Base-by-base conservation (phyloP, 1,140 invertebrate species). In the Solen grandis region DNA sequence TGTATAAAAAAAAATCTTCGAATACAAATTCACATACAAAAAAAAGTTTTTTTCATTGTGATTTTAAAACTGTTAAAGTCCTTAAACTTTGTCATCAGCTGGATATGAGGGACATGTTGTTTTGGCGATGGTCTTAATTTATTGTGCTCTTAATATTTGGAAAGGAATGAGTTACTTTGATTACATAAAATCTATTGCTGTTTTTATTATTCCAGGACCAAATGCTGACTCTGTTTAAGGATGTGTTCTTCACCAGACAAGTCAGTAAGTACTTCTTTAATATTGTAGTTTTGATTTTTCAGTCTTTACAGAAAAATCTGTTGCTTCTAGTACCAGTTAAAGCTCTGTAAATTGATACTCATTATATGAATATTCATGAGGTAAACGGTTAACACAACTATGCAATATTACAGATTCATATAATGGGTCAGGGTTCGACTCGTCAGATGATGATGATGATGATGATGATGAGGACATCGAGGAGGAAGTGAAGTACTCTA, bases 161-260 rank as follows among this genome's bases (percentile, higher is more conserved):
- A n/a, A n/a, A n/a, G n/a, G n/a, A n/a, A n/a, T n/a, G n/a, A n/a
- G n/a, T n/a, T n/a, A n/a, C n/a, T n/a, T n/a, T n/a, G n/a, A n/a
- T n/a, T n/a, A n/a, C n/a, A n/a, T n/a, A n/a, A n/a, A n/a, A n/a
- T n/a, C n/a, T n/a, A 22, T n/a, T 59, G 29, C 65, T 66, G 22
- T 22, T 29, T 27, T 27, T 79, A 59, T 70, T 62, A 33, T 86
- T 86, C 69, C 80, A 89, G 86, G 81, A 87, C 25, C 84, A 88
- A 54, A 89, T 88, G 87, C 84, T 88, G 33, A 60, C 84, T 19
- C 82, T 86, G 31, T 90, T 89, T 81, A 85, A 87, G 84, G 87
- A 90, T 54, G 84, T 89, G 55, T 89, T 89, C 75, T 87, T 87
- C 72, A 69, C 75, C 54, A 84, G 72, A 70, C 79, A 77, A 66